Conservation (phyloP, 2,113 vertebrate species). For the Puma concolor region DNA sequence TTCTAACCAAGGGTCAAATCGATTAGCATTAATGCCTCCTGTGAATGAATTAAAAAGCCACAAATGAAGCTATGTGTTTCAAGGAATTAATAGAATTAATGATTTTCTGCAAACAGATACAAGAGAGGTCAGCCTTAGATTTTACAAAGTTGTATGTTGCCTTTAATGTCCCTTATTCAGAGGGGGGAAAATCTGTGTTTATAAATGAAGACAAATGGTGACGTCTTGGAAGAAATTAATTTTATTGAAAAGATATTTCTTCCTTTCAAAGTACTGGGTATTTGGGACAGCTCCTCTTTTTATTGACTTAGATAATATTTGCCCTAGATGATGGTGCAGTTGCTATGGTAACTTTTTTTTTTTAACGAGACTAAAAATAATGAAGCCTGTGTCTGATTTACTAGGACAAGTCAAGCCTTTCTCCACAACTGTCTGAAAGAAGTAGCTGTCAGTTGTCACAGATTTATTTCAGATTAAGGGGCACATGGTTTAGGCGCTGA, state of each 20-base stretch:
- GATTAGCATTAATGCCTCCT: neutral
- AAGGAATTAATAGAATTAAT: slow-evolving; percentile 48
- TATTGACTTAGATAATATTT: slow-evolving; percentile 73
- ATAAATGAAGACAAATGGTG: slow-evolving; percentile 52
- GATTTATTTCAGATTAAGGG: slow-evolving; percentile 73
- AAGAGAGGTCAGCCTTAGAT: neutral
- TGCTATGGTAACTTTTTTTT: slow-evolving; percentile 57
- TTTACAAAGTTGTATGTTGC: neutral
- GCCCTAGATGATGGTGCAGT: slow-evolving; percentile 47
- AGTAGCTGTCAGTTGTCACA: slow-evolving; percentile 45
- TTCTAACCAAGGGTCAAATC: neutral
- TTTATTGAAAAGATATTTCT: slow-evolving; percentile 55
- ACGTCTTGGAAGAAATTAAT: slow-evolving; percentile 60
- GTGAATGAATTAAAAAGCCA: neutral
- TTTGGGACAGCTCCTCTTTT: slow-evolving; percentile 44
- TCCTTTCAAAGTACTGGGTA: slow-evolving; percentile 53
- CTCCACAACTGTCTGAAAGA: slow-evolving; percentile 60
- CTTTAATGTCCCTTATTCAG: slow-evolving; percentile 26
- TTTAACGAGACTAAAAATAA: slow-evolving; percentile 72
- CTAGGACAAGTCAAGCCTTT: slow-evolving; percentile 65
- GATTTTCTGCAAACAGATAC: slow-evolving; percentile 46
- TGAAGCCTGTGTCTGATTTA: slow-evolving; percentile 45
- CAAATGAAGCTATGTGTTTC: slow-evolving; percentile 40
- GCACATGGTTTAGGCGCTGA: slow-evolving; percentile 18
- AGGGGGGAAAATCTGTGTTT: neutral